phyloP scores from a whole-genome alignment of 2,797 vertebrate species.

The Sarcoramphus papa region DNA sequence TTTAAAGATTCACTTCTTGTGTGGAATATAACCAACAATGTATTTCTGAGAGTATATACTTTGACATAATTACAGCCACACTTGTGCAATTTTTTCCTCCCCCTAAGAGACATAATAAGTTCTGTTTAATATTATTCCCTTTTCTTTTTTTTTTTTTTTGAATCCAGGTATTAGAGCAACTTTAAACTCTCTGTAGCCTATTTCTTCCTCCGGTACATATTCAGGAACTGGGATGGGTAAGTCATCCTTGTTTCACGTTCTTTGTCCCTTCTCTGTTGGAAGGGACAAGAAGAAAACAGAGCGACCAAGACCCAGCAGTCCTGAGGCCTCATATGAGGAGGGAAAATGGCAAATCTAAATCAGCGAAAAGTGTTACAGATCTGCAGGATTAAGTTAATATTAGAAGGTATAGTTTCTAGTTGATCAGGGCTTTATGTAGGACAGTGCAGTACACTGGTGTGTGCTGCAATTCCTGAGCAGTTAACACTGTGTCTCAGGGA shows the following conservation, averaged over 20 bases:
- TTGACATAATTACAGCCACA: neutral
- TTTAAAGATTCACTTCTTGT: neutral
- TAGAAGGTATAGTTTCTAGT: neutral
- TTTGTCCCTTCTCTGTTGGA: neutral
- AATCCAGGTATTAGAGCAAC: neutral
- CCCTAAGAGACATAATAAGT: neutral
- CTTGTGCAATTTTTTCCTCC: neutral
- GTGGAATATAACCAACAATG: neutral
- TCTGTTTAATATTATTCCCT: neutral
- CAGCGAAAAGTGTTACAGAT: neutral
- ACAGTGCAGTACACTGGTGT: neutral
- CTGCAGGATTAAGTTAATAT: neutral
- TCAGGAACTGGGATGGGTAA: neutral
- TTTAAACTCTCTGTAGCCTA: neutral
- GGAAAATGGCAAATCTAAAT: neutral
- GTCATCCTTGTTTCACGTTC: neutral
- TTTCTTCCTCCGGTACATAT: neutral
- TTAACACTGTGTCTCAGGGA: neutral
- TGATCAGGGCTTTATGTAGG: neutral
- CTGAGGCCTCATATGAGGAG: neutral
- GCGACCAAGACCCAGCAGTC: neutral
- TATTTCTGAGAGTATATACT: neutral
- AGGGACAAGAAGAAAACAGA: neutral
- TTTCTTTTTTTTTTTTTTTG: neutral
- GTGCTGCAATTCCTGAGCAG: neutral